Evolutionary conservation across 2,888 invertebrate genomes (phyloP).

Genomic region (Acanthosepion lycidas): DNA sequence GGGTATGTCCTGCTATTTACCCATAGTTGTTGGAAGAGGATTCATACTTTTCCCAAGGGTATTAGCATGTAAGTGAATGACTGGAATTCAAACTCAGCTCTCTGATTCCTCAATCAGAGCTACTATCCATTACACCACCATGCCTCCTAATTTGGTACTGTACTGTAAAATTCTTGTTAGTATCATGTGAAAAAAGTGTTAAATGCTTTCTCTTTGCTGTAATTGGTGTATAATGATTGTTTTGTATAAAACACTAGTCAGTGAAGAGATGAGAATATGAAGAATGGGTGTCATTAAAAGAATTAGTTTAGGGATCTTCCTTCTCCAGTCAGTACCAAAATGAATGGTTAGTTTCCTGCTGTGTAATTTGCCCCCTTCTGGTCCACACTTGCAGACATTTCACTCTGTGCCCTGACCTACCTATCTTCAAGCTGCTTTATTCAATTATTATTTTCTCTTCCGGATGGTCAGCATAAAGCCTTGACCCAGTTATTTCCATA

Average conservation of each 20-base stretch:
- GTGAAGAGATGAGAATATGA: neutral
- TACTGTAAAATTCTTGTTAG: neutral
- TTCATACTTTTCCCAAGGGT: too few species aligned
- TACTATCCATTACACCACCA: too few species aligned
- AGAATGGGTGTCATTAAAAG: neutral
- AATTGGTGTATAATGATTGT: neutral
- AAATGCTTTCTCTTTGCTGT: neutral
- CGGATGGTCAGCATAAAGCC: neutral
- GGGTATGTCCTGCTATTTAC: too few species aligned
- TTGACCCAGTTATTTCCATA: neutral
- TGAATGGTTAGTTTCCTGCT: neutral
- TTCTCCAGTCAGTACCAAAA: neutral
- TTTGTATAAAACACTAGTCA: neutral
- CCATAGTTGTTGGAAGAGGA: too few species aligned
- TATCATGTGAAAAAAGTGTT: neutral
- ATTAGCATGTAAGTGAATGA: too few species aligned
- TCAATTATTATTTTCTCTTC: slow-evolving; percentile 21
- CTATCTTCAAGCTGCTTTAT: neutral
- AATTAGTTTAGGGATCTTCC: neutral
- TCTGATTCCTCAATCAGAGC: too few species aligned
- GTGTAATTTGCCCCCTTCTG: neutral
- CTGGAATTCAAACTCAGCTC: too few species aligned
- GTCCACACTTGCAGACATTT: neutral
- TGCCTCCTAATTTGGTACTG: neutral
- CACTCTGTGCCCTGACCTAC: slow-evolving; percentile 6